Conservation (phyloP, 2,888 invertebrate species). For the Pteria penguin region DNA sequence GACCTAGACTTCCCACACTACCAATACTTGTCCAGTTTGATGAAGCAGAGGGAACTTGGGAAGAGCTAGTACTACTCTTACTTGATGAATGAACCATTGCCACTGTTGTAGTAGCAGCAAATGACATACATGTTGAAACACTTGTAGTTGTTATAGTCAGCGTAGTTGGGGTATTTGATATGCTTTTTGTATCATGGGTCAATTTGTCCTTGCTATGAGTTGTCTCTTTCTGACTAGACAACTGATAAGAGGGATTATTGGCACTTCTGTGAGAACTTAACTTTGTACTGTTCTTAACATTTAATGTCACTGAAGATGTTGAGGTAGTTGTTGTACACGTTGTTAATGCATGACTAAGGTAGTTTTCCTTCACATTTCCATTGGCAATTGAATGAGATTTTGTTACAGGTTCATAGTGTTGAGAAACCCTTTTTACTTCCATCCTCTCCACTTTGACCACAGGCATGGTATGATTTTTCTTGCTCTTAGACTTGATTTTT, state of each 20-base stretch:
- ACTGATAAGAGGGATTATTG: background rate
- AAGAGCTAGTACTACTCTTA: background rate
- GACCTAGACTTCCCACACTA: background rate
- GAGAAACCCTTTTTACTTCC: constrained; percentile 43
- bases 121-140: constrained; percentile 46
- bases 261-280: background rate
- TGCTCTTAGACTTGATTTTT: constrained; percentile 52
- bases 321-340: background rate
- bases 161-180: constrained; percentile 40
- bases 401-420: constrained; percentile 26
- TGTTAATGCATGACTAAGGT: background rate
- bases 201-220: background rate
- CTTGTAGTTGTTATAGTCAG: constrained; percentile 54
- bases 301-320: background rate
- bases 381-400: constrained; percentile 32
- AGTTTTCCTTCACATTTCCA: constrained; percentile 43
- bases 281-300: background rate
- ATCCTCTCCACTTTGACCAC: constrained; percentile 78
- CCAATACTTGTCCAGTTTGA: background rate
- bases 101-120: constrained; percentile 15
- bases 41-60: background rate
- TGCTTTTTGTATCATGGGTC: background rate
- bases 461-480: constrained; percentile 71
- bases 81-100: constrained; percentile 3
- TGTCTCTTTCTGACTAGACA: background rate